Base-by-base conservation (phyloP, 37 sponge, comb jelly and placozoan genomes). In the Haliclona indistincta region DNA sequence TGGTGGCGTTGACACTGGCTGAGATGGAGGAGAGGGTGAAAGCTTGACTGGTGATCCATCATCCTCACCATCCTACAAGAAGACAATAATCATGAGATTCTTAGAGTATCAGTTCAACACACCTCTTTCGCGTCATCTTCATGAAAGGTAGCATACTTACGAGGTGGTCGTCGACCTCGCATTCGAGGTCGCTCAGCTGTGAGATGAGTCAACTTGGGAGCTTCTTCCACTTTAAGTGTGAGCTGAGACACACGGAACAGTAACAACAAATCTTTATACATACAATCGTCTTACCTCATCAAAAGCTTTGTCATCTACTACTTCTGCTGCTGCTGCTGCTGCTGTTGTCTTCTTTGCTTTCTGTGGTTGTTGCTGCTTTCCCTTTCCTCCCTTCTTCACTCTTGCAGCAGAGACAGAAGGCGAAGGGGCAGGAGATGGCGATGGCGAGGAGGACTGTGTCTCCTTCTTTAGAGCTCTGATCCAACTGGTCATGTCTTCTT, bases 91-190 rank as follows among this genome's bases (percentile, higher is more conserved):
- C 51, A 47, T 47, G 11, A 58, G n/a, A 25, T 58, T n/a, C 11
- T 25, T 58, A 58, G n/a, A 11, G 6, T 25, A 7, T 25, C 60
- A n/a, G n/a, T n/a, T 19, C 52, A 49, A 60, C 32, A 17, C 39
- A 62, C 43, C 45, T 49, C 79, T 47, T 78, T 77, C 22, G 45
- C 56, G 68, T 93, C 94, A 65, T 93, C 94, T 58, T 93, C 94
- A 62, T 93, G 84, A 33, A 65, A 85, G 25, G 84, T 63, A 3
- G 35, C 64, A 42, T 79, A 93, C 38, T 76, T 85, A 65, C 82
- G 72, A 53, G 75, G 68, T 0, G 89, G 85, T 35, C 86, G 47
- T 33, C 86, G 53, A 6, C 54, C 44, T 20, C 41, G 78, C 32
- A 69, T 47, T 41, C 54, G 81, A 17, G 94, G 89, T 0, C 94